Base-by-base conservation (phyloP, 1,140 invertebrate genomes). In the Cyclina sinensis region DNA sequence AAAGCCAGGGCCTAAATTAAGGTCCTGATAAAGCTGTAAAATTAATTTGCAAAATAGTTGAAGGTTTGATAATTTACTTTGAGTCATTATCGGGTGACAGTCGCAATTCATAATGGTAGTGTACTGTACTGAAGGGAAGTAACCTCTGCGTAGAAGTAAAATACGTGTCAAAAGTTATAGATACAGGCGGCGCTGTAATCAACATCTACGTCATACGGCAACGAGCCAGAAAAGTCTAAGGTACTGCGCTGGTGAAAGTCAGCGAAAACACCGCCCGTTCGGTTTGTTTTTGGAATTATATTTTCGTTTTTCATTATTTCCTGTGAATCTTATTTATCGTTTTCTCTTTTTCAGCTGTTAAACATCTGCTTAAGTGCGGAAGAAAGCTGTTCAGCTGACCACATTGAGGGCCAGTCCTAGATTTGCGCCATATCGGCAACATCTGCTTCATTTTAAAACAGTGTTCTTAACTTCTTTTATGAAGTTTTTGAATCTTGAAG, bases 401-500 rank as follows among this genome's bases (percentile, higher is more conserved):
- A 87, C 79, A 84, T 87, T 89, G 85, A 43, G 89, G 86, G 68
- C 74, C 84, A 84, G 9, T 70, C 74, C 74, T 76, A 82, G 39
- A 27, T 5, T 86, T 86, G 90, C 89, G 84, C 86, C 89, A 92
- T 57, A 80, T 85, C 74, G 91, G 74, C 88, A 78, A 70, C 51
- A 46, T 84, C 46, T 62, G 32, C 70, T 88, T 86, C 62, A 32
- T 54, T 57, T 43, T 89, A 65, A 18, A 74, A 86, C 65, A 86
- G 90, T 90, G 43, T 78, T 24, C 48, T 80, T 89, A 84, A 73
- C 88, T 68, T 89, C 76, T 93, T 94, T 94, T 94, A 94, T 94
- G 93, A 93, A 93, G 92, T 93, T 93, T 91, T 92, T 90, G 92
- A 76, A 90, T 91, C 88, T 89, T 90, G 91, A 93, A 92, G 92